phyloP scores from a whole-genome alignment of 2,888 invertebrate genomes.

The Steinernema hermaphroditum region DNA sequence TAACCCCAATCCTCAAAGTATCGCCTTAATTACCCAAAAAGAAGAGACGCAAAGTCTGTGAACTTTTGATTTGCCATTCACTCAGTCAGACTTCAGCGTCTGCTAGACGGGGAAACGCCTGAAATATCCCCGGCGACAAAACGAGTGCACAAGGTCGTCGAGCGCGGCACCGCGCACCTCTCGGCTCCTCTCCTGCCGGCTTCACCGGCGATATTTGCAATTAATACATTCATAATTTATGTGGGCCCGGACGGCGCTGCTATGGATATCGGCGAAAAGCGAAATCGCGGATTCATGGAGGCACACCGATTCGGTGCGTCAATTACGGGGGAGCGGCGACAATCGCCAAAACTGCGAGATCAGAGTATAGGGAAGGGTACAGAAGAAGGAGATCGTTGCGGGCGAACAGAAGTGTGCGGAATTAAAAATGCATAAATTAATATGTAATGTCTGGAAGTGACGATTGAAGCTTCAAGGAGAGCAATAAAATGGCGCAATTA shows the following conservation, averaged over 20 bases:
- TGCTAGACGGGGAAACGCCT: too few species aligned
- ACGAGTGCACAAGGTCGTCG: constrained; percentile 1
- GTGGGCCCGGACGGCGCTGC: constrained; percentile 27
- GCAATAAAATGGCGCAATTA: constrained; percentile 24
- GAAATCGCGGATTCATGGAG: constrained; percentile 26
- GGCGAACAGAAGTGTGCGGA: not conserved
- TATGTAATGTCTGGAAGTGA: constrained; percentile 26
- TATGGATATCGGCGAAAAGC: constrained; percentile 28
- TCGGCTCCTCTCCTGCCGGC: constrained; percentile 2
- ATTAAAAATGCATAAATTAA: constrained; percentile 31
- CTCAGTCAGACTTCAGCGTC: too few species aligned
- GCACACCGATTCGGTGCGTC: constrained; percentile 9
- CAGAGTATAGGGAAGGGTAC: too few species aligned
- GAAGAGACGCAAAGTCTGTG: too few species aligned
- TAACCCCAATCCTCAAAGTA: too few species aligned
- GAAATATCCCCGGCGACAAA: too few species aligned
- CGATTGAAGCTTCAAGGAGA: constrained; percentile 23
- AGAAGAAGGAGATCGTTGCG: too few species aligned
- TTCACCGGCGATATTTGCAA: constrained; percentile 31
- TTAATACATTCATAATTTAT: constrained; percentile 31
- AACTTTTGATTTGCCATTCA: too few species aligned
- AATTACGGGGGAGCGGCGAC: constrained; percentile 20
- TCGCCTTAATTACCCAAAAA: too few species aligned
- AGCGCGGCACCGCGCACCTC: constrained; percentile 8
- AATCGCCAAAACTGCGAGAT: too few species aligned